These are phyloP conservation scores for Poeciliopsis retropinna DNA, from an alignment of 2,113 vertebrate genomes.

Conservation along the genomic window DNA sequence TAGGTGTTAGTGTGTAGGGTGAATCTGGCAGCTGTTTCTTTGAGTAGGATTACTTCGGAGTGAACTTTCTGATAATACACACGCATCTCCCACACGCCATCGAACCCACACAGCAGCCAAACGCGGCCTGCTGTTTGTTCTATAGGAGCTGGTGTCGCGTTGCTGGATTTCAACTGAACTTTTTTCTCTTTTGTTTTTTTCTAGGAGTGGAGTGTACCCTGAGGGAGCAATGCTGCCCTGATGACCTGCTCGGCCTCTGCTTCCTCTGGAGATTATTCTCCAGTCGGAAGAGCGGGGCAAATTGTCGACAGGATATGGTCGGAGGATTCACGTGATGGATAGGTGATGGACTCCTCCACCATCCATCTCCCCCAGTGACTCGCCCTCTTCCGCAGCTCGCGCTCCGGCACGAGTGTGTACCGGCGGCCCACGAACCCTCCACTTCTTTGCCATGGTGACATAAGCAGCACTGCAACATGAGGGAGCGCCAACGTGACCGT, in stretches of 20 bases:
- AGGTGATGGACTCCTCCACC: conserved; percentile 75
- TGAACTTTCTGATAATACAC: conserved; percentile 55
- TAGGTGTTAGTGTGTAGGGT: conserved; percentile 29
- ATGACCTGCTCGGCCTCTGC: conserved; percentile 73
- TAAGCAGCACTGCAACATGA: conserved; percentile 83
- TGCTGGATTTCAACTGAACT: conserved; percentile 23
- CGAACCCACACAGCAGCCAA: conserved; percentile 53
- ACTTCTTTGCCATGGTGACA: conserved; percentile 97
- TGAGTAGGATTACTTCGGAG: conserved; percentile 64
- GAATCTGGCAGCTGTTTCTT: conserved; percentile 56
- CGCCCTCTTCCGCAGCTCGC: conserved; percentile 63
- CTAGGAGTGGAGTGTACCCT: conserved; percentile 55
- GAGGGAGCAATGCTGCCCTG: conserved; percentile 60
- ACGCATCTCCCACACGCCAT: conserved; percentile 55
- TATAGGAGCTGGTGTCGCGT: conserved; percentile 25
- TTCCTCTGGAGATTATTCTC: conserved; percentile 59
- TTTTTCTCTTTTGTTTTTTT: conserved; percentile 37
- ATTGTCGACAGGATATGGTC: conserved; percentile 54
- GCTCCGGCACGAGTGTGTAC: conserved; percentile 59
- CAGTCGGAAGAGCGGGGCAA: conserved; percentile 53
- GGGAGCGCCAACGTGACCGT: conserved; percentile 72
- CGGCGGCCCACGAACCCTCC: conserved; percentile 63
- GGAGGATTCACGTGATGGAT: conserved; percentile 68
- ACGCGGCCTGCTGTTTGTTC: conserved; percentile 30
- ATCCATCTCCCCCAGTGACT: conserved; percentile 62